Base-by-base conservation (phyloP, 2,113 vertebrate genomes). In the Psittacara wagleri region DNA sequence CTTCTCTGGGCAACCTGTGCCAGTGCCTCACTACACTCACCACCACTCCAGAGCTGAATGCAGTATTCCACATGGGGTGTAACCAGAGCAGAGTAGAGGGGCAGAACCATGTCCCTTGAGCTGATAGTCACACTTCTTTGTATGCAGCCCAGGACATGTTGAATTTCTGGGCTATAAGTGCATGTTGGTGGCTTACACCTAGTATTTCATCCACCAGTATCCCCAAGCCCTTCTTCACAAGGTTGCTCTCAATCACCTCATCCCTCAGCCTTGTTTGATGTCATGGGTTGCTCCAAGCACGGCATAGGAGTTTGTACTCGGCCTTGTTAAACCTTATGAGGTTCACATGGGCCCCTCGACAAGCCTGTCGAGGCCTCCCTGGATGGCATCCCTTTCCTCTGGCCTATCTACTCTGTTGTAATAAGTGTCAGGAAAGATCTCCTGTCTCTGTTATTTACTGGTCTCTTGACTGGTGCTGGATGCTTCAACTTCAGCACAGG, bases 261-360 rank as follows among this genome's bases (percentile, higher is more conserved):
- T 62, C 8, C 17, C 29, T 1, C 64, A 94, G 18, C 8, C 37
- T n/a, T 10, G 37, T 19, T 7, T 64, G 31, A 62, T 29, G 17
- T 3, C 1, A 1, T 15, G 16, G 7, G 1, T 8, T 64, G 7
- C 9, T 27, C 27, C 4, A 3, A 48, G 5, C 29, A 31, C 54
- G 2, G 3, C 57, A 9, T 52, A 72, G 28, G 6, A 72, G 46
- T 37, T 83, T 51, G 12, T 29, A 52, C 10, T 31, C 51, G 46
- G 14, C 25, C 11, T 72, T 80, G 29, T 43, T 72, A n/a, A 87
- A 28, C 9, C 5, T 73, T 24, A 17, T n/a, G 41, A 83, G 17
- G 4, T 43, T 83, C 13, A 5, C 18, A 33, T 6, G 4, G 31
- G 17, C 13, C 25, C 29, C 29, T 41, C 13, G 9, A 46, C 35